Conservation (phyloP, 2,113 vertebrate species). For the Oreotragus oreotragus region DNA sequence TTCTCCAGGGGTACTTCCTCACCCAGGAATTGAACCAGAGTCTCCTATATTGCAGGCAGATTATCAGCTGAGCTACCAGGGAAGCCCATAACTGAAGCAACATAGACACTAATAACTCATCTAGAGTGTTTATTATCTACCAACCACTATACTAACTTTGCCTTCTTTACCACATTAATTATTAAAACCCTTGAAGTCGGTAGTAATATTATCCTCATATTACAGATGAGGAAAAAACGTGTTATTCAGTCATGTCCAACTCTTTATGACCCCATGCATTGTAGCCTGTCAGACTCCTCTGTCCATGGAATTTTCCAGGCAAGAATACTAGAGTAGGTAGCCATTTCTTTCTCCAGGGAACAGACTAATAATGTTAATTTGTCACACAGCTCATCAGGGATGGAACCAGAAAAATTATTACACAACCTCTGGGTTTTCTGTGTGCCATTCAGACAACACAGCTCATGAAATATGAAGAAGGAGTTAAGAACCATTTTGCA, state of each 20-base stretch:
- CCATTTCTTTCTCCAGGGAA: background rate
- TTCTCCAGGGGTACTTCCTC: background rate
- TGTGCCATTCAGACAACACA: background rate
- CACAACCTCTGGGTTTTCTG: background rate
- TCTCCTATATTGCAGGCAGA: background rate
- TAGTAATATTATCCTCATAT: background rate
- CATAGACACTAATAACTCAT: background rate
- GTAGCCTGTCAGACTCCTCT: background rate
- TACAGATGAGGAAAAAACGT: background rate
- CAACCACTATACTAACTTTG: background rate
- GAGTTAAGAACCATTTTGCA: background rate
- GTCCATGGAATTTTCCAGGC: background rate
- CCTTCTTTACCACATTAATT: background rate
- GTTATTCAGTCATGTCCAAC: accelerated
- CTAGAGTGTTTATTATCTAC: background rate
- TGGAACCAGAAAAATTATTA: background rate
- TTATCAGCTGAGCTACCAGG: background rate
- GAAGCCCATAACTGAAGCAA: background rate
- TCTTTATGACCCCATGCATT: background rate
- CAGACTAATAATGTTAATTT: slow-evolving; percentile 10
- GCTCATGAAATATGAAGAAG: background rate
- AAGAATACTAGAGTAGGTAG: background rate
- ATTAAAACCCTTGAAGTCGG: background rate
- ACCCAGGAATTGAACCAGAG: background rate
- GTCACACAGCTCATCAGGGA: background rate